Percentiles rank a stretch among this genome's conserved stretches.
phyloP scores from a whole-genome alignment of 2,888 invertebrate species.

The Apodemia mormo region DNA sequence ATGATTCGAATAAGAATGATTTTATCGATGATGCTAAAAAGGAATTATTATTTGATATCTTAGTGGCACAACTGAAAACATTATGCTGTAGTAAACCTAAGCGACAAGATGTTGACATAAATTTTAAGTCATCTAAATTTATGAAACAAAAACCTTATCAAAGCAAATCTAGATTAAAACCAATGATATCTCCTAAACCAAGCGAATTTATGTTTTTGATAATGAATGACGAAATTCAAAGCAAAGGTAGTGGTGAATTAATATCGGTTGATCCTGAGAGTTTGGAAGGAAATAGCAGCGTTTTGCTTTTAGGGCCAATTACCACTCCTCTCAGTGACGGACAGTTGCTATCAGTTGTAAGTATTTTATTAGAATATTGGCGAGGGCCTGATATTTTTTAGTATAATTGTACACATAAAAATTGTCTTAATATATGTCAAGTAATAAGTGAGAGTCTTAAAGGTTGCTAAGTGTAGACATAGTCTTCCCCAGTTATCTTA shows the following conservation, averaged over 20 bases:
- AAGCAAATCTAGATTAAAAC: constrained; percentile 24
- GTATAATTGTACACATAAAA: too few species aligned
- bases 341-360: constrained; percentile 64
- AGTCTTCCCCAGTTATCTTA: too few species aligned
- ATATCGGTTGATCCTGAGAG: constrained; percentile 70
- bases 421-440: too few species aligned
- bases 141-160: constrained; percentile 39
- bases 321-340: constrained; percentile 55
- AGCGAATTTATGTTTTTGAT: constrained; percentile 68
- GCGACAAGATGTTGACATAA: constrained; percentile 38
- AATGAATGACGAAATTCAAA: constrained; percentile 69
- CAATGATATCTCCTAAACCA: constrained; percentile 27
- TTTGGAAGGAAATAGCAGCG: constrained; percentile 64
- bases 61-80: constrained; percentile 65
- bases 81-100: constrained; percentile 58
- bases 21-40: constrained; percentile 53
- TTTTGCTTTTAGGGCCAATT: constrained; percentile 69
- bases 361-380: constrained; percentile 36
- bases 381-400: too few species aligned
- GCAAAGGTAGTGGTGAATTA: constrained; percentile 55
- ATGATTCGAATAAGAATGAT: constrained; percentile 42
- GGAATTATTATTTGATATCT: constrained; percentile 65
- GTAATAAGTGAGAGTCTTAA: too few species aligned
- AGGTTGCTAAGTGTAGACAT: too few species aligned
- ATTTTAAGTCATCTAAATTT: constrained; percentile 32